phyloP scores from a whole-genome alignment of 2,113 vertebrate genomes.

The Montifringilla adamsi region DNA sequence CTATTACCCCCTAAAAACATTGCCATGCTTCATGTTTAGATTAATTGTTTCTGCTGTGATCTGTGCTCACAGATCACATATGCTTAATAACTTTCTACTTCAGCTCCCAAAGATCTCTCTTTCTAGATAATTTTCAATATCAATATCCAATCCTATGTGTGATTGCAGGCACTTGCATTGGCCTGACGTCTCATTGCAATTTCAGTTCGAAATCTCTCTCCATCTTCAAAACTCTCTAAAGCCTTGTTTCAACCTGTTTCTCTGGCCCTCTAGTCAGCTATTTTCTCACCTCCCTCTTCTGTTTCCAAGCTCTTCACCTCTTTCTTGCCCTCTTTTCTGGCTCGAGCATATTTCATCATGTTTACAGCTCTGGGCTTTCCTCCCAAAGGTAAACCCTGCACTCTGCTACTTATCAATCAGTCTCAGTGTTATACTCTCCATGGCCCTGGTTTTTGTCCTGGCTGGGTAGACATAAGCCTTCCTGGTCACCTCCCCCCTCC shows the following conservation, averaged over 20 bases:
- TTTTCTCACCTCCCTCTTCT: not conserved
- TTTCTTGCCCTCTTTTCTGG: conserved; percentile 41
- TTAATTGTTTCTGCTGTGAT: not conserved
- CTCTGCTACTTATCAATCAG: conserved; percentile 69
- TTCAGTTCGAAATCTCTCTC: not conserved
- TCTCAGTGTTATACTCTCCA: conserved; percentile 3
- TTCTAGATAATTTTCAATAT: not conserved
- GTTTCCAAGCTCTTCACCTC: conserved; percentile 45
- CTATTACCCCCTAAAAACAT: not conserved
- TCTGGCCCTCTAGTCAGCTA: not conserved
- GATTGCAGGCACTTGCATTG: not conserved
- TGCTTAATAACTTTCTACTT: not conserved
- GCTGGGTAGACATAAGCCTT: conserved; percentile 43
- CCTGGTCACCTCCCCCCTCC: not conserved
- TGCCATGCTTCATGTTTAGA: not conserved
- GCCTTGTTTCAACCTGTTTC: conserved; percentile 18
- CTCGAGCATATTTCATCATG: conserved; percentile 50
- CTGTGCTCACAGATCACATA: not conserved
- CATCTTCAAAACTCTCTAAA: not conserved
- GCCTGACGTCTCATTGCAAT: not conserved
- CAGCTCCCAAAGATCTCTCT: not conserved
- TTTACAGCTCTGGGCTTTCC: conserved; percentile 56
- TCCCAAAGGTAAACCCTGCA: conserved; percentile 59
- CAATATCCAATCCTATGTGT: not conserved
- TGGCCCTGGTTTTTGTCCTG: conserved; percentile 63